Evolutionary conservation across 2,797 vertebrate species (phyloP), one percentile per base, ranked within the genome.

Genomic region (Anguilla megastoma): DNA sequence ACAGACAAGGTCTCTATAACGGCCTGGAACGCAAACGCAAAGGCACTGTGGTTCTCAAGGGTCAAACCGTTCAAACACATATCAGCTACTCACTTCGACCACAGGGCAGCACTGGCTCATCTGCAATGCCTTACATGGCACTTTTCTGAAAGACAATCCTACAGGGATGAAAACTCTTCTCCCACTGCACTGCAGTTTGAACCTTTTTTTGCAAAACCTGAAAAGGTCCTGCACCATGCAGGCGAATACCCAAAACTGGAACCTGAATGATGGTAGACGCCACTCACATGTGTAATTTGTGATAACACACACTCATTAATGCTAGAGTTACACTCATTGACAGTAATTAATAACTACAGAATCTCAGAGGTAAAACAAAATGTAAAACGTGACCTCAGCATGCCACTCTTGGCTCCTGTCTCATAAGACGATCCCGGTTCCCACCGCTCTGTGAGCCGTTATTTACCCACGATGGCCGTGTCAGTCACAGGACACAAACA

Each of bases 1-100:
- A 97, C 97, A 82, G 97, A 97, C 18, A 97, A 89, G 6, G 97
- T 97, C 91, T 97, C 97, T 93, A 97, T 97, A 89, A 97, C 97
- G 1, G 97, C 96, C 97, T 97, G 89, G 52, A 86, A 85, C 48
- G 84, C 24, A 58, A 60, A 24, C 7, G 85, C 48, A 89, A 41
- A 74, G 41, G 24, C 79, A 50, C 79, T 2, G 16, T 21, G 79
- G 36, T 41, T 1, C 33, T 21, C 16, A 45, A 0, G 33, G 36
- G 74, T 71, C 27, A 16, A 36, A 41, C 33, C 33, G 3, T 0
- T 41, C 79, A 82, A 82, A n/a, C 24, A 1, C 45, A n/a, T 14
- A n/a, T 12, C 45, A 50, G 33, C 12, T 21, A 6, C 7, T 45
- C 74, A 3, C 36, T 14, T 45, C 36, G 8, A 27, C 69, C 30